Percentiles rank a stretch among this genome's conserved stretches.
These are phyloP conservation scores for Plectropomus leopardus DNA, from an alignment of 2,113 vertebrate genomes.

Conservation along the genomic window DNA sequence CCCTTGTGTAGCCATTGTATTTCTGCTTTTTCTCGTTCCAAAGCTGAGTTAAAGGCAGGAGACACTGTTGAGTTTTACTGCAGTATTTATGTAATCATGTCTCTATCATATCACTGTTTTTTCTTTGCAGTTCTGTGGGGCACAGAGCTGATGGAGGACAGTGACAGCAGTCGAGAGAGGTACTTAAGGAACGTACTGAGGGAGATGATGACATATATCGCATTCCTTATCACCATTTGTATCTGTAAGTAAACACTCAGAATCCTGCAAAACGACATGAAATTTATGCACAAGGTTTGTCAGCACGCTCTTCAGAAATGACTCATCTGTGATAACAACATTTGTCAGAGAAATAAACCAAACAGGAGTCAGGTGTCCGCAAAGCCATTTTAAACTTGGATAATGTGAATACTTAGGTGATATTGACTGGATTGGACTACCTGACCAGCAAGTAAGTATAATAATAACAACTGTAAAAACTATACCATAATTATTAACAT, in stretches of 20 bases:
- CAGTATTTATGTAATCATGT: not conserved
- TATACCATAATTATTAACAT: not conserved
- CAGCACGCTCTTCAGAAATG: not conserved
- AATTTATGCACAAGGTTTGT: not conserved
- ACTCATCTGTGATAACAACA: not conserved
- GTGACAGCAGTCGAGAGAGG: conserved; percentile 90
- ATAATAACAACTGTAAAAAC: not conserved
- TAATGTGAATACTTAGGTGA: not conserved
- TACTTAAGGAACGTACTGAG: conserved; percentile 93
- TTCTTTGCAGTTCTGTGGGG: conserved; percentile 93
- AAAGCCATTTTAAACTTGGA: not conserved
- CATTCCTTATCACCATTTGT: conserved; percentile 93
- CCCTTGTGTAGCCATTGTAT: not conserved
- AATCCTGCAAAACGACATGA: not conserved
- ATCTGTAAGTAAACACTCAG: conserved; percentile 88
- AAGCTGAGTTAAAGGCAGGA: not conserved
- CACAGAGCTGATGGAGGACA: conserved; percentile 95
- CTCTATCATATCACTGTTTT: not conserved
- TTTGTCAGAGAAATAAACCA: not conserved
- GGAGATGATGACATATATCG: conserved; percentile 91
- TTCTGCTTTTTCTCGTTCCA: no score
- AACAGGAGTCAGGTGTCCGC: not conserved
- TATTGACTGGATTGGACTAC: not conserved
- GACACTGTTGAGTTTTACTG: not conserved
- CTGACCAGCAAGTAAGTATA: not conserved